phyloP scores from a whole-genome alignment of 1,140 invertebrate genomes.

The Anoplophora glabripennis region DNA sequence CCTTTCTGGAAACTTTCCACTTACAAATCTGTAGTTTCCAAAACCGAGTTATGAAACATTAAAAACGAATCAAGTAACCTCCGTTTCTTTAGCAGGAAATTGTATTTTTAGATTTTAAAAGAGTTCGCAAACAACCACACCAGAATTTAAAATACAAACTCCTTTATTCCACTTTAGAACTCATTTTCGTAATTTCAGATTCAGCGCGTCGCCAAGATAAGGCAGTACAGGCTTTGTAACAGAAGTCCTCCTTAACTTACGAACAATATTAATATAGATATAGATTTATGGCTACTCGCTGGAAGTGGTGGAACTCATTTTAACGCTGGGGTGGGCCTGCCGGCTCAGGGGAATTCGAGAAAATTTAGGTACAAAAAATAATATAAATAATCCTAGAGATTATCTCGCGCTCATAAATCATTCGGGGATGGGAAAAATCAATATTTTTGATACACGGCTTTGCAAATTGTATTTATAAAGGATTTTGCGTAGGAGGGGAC shows the following conservation, averaged over 20 bases:
- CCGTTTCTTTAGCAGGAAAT: conserved; percentile 21
- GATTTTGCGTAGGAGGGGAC: too few species aligned
- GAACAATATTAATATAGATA: conserved; percentile 18
- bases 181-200: conserved; percentile 26
- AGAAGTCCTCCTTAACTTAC: conserved; percentile 13
- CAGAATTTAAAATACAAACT: conserved; percentile 26
- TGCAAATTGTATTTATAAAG: too few species aligned
- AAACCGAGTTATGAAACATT: conserved; percentile 25
- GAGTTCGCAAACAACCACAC: conserved; percentile 17
- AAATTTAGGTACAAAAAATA: too few species aligned
- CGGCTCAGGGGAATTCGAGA: neutral
- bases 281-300: conserved; percentile 2
- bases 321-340: neutral
- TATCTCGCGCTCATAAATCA: too few species aligned
- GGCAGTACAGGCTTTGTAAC: conserved; percentile 4
- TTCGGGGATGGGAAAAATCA: too few species aligned
- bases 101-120: conserved; percentile 26
- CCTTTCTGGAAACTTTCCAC: conserved; percentile 16
- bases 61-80: conserved; percentile 26
- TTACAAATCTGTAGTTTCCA: conserved; percentile 25
- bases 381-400: too few species aligned
- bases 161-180: conserved; percentile 21
- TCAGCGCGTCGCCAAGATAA: conserved; percentile 13
- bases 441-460: too few species aligned
- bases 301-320: neutral